Evolutionary conservation across 30 jellyfish, hydroid and myxozoan genomes (phyloP), one percentile per base, ranked within the genome.

Genomic region (Cassiopea andromeda): DNA sequence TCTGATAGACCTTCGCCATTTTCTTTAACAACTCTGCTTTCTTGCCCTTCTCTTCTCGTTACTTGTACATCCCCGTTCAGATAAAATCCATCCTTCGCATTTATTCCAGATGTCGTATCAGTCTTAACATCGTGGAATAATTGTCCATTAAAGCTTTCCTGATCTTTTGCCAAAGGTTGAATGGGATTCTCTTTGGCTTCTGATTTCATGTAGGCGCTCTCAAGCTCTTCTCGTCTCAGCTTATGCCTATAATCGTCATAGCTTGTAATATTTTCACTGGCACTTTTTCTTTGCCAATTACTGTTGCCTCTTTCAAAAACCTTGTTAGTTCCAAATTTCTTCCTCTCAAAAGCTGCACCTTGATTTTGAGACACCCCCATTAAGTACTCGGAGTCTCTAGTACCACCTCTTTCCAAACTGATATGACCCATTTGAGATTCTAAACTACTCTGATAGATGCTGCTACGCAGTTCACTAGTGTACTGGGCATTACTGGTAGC

Each of bases 271-370:
- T 90, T 90, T 64, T 76, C 93, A 59, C 81, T 76, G 1, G 89
- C 44, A 59, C 86, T 81, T 44, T 83, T 82, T 18, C 90, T 77
- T 54, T 83, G 92, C 92, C 90, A 81, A 64, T 76, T 87, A 12
- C 50, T 38, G 38, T 82, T 89, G 16, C 44, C 46, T 80, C 9
- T 90, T 1, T 69, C 50, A 44, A 43, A 9, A n/a, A 18, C 85
- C 4, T 60, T 80, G 19, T 81, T 79, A 1, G 47, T 27, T 1
- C 78, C 86, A 19, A 44, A 61, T 15, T 12, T 4, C 57, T 46
- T 44, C 69, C 60, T 60, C 79, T 64, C 80, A 6, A 54, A 3
- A 54, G 12, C 64, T 54, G 64, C 64, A 54, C 12, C 12, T 10
- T 54, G 64, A 6, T 6, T 10, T 54, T 54, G 7, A 54, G 12